Evolutionary conservation across 2,888 invertebrate species (phyloP).

Genomic region (Lapara coniferarum): DNA sequence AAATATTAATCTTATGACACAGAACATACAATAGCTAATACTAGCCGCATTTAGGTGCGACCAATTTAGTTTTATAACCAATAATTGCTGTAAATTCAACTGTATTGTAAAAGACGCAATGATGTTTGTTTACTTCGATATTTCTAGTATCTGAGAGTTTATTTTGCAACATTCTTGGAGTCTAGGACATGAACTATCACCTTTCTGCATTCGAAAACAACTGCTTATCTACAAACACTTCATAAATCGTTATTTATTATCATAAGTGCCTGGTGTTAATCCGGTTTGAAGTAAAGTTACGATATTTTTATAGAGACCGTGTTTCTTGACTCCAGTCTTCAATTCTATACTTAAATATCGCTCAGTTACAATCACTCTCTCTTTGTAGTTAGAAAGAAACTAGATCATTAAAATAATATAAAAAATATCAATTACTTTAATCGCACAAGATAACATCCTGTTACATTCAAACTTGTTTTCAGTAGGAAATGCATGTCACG

Average conservation of each 20-base stretch:
- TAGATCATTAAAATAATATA: constrained; percentile 21
- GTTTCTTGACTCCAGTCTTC: not conserved
- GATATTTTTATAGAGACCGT: not conserved
- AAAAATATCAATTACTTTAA: constrained; percentile 7
- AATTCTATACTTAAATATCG: not conserved
- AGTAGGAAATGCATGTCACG: constrained; percentile 42
- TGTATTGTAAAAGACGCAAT: not conserved
- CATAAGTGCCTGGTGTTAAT: not conserved
- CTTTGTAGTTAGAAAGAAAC: constrained; percentile 14
- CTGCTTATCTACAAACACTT: not conserved
- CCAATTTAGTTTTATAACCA: not conserved
- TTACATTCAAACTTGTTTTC: constrained; percentile 35
- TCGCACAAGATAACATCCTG: constrained; percentile 41
- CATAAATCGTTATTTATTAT: not conserved
- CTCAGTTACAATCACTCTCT: constrained; percentile 4
- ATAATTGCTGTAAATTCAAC: not conserved
- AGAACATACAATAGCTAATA: not conserved
- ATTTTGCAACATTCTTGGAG: not conserved
- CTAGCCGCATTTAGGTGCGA: not conserved
- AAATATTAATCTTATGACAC: not conserved
- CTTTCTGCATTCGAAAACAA: constrained; percentile 10
- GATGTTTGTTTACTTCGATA: not conserved
- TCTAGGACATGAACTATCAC: not conserved
- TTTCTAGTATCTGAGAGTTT: not conserved
- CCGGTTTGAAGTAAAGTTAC: not conserved